These are phyloP conservation scores for Paralvinella palmiformis DNA, from an alignment of 1,140 invertebrate species.

Conservation along the genomic window DNA sequence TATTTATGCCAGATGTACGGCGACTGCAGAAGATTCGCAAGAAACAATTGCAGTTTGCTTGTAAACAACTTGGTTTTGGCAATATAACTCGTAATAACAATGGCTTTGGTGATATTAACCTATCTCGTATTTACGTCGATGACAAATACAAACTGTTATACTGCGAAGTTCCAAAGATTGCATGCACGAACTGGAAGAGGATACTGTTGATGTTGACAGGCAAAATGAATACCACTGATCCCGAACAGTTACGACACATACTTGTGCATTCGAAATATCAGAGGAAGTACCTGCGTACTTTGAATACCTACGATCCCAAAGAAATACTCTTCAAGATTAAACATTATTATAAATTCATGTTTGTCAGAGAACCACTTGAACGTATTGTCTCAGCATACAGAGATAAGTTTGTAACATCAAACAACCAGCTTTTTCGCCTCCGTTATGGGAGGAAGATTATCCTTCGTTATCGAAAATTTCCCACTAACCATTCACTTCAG, in stretches of 20 bases:
- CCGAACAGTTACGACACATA: conserved; percentile 26
- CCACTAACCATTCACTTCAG: conserved; percentile 64
- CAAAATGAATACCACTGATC: conserved; percentile 32
- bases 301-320: conserved; percentile 55
- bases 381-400: conserved; percentile 80
- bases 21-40: no score
- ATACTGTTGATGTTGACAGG: conserved; percentile 71
- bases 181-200: conserved; percentile 93
- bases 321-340: conserved; percentile 60
- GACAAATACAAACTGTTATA: conserved; percentile 75
- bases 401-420: conserved; percentile 75
- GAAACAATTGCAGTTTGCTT: no score
- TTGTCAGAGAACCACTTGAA: conserved; percentile 87
- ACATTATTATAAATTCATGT: conserved; percentile 75
- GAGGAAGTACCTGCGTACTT: conserved; percentile 28
- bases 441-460: conserved; percentile 76
- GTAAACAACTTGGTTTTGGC: no score
- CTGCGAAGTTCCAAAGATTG: conserved; percentile 82
- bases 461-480: conserved; percentile 65
- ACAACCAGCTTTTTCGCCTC: conserved; percentile 65
- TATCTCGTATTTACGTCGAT: no score
- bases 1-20: no score
- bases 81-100: no score
- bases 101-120: no score
- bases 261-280: conserved; percentile 32